Evolutionary conservation across 2,888 invertebrate genomes (phyloP).

Genomic region (Metopia argyrocephala): DNA sequence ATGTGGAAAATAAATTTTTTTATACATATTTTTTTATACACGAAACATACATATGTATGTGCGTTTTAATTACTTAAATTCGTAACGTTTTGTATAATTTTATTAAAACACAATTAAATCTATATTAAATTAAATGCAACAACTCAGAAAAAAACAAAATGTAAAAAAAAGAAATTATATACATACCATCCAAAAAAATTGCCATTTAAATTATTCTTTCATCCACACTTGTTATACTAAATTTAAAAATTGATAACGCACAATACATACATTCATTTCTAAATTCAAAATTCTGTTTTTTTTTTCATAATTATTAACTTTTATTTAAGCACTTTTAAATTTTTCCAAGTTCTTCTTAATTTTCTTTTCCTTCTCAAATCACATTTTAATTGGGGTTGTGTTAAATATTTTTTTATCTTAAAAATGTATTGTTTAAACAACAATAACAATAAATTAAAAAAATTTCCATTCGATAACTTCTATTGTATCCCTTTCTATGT

Average conservation of each 20-base stretch:
- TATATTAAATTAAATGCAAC: neutral
- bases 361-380: conserved; percentile 6
- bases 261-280: conserved; percentile 45
- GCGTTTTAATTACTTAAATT: neutral
- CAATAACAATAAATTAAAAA: no score
- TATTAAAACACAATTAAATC: neutral
- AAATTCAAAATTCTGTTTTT: neutral
- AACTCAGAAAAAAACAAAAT: conserved; percentile 1
- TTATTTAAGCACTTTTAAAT: neutral
- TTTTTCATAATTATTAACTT: neutral
- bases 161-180: neutral
- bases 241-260: conserved; percentile 53
- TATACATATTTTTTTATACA: conserved; percentile 24
- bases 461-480: no score
- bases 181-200: no score
- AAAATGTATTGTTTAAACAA: no score
- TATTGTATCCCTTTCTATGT: no score
- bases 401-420: conserved; percentile 49
- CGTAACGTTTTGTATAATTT: neutral
- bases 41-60: conserved; percentile 21
- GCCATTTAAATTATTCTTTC: conserved; percentile 41
- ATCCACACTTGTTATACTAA: conserved; percentile 37
- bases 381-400: conserved; percentile 57
- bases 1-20: conserved; percentile 41
- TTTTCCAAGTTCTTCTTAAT: neutral